A percentile compares a stretch with the other conserved stretches of the same genome.
These are phyloP conservation scores for Melitaea athalia DNA, from an alignment of 2,888 invertebrate species.

Conservation along the genomic window DNA sequence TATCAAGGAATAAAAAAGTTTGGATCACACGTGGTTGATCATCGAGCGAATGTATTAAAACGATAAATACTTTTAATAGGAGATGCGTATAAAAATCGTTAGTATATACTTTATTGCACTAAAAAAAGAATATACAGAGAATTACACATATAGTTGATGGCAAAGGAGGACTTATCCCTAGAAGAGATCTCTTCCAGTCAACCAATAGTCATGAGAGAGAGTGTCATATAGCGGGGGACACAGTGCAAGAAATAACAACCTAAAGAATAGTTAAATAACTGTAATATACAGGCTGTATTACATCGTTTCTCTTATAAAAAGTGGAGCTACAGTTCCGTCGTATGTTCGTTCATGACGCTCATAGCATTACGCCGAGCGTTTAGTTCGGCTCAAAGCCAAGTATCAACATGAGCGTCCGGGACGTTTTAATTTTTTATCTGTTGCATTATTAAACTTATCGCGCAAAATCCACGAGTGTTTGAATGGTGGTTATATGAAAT, in stretches of 20 bases:
- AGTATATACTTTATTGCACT: too few species aligned
- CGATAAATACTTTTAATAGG: not conserved
- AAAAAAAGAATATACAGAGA: too few species aligned
- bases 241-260: too few species aligned
- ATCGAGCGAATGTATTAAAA: too few species aligned
- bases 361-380: not conserved
- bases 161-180: too few species aligned
- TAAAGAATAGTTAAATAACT: too few species aligned
- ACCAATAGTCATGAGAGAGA: too few species aligned
- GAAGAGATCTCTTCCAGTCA: too few species aligned
- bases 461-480: slow-evolving; percentile 28
- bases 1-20: not conserved
- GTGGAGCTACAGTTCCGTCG: not conserved
- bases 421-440: not conserved
- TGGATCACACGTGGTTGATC: too few species aligned
- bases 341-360: not conserved
- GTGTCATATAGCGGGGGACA: too few species aligned
- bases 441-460: slow-evolving; percentile 24
- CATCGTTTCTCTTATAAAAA: not conserved
- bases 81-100: not conserved
- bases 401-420: not conserved
- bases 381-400: not conserved
- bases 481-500: slow-evolving; percentile 17
- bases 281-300: too few species aligned
- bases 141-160: too few species aligned